Conservation (phyloP, 2,888 invertebrate species). For the Latrodectus hesperus region DNA sequence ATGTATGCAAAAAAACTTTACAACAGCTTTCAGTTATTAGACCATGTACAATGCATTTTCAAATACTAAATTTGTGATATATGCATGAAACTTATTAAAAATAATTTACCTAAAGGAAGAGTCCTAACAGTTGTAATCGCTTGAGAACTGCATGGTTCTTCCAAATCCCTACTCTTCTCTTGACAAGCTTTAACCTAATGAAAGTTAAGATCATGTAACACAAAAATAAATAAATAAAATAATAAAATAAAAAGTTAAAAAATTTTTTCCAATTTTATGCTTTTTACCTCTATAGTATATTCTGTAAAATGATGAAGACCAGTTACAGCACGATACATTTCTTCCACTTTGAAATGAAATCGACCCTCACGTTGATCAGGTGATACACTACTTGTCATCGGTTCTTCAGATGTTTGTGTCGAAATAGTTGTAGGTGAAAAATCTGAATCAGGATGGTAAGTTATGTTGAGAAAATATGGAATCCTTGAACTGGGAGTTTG, state of each 20-base stretch:
- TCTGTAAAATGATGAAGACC: slow-evolving; percentile 84
- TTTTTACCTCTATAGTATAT: slow-evolving; percentile 82
- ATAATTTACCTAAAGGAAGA: slow-evolving; percentile 74
- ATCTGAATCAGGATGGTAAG: background rate
- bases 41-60: too few relatives aligned
- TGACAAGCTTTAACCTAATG: slow-evolving; percentile 66
- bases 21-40: too few relatives aligned
- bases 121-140: slow-evolving; percentile 75
- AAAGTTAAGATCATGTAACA: background rate
- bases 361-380: slow-evolving; percentile 33
- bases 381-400: slow-evolving; percentile 7
- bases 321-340: slow-evolving; percentile 48
- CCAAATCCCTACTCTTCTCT: slow-evolving; percentile 31
- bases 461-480: background rate
- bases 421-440: background rate
- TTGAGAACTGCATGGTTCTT: slow-evolving; percentile 74
- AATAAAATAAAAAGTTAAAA: background rate
- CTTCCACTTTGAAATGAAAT: slow-evolving; percentile 37
- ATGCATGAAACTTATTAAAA: background rate
- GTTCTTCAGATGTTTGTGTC: slow-evolving; percentile 19
- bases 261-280: background rate
- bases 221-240: background rate
- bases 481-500: background rate
- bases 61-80: background rate
- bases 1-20: too few relatives aligned